Base-by-base conservation (phyloP, 2,797 vertebrate species). In the Otus scops region DNA sequence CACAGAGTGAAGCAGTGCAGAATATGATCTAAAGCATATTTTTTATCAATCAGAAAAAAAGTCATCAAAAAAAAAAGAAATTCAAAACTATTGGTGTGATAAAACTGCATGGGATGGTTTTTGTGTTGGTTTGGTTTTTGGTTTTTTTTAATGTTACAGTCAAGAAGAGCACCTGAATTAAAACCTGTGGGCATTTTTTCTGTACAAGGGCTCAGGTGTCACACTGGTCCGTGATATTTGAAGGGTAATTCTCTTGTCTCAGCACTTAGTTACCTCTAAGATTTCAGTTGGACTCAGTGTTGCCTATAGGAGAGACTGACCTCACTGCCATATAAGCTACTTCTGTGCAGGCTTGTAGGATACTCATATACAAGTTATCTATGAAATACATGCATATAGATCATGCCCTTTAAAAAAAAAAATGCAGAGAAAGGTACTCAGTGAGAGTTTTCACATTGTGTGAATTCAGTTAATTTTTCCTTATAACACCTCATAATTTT, bases 401-500 rank as follows among this genome's bases (percentile, higher is more conserved):
- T 57, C 68, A 10, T 74, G 39, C 9, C 32, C 17, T n/a, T 36
- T 54, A 43, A 43, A 43, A 43, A 19, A 76, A 38, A 20, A 48
- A 28, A 45, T 0, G 5, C 16, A 75, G 47, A 54, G 41, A 63
- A 76, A 91, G 8, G 39, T 81, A 48, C 77, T 63, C 69, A 39
- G 57, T 89, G 76, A 92, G 81, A 86, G 30, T 54, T 95, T 95
- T 94, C 74, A 68, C 84, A 93, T 97, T 96, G 92, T 95, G 89
- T 95, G 92, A 95, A 94, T 97, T 97, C 80, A 88, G 59, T 86
- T 96, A 91, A 95, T 95, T 97, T 98, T 92, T 95, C 73, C 82
- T 65, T 90, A 88, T 95, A 95, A 90, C 97, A 97, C 97, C 97
- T 97, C 96, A 96, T 97, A 97, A 95, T 94, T 97, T 96, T 96